Base-by-base conservation (phyloP, 2,113 vertebrate genomes). In the Muntiacus muntjak region DNA sequence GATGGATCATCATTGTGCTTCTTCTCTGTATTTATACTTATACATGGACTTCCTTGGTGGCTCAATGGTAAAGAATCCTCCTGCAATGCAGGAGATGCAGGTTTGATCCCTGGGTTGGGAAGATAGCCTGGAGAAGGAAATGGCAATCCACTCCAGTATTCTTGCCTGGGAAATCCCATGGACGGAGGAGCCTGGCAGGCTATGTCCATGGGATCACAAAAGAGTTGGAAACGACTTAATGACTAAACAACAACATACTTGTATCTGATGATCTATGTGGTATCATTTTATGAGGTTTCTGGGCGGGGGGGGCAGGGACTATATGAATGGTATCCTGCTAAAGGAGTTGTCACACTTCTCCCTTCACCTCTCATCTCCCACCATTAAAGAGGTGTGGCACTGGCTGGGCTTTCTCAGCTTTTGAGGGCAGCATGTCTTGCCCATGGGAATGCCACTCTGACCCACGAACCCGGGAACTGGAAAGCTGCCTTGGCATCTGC, bases 381-480 rank as follows among this genome's bases (percentile, higher is more conserved):
- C 82, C 23, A 16, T 55, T 17, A 12, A 43, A 23, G 36, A 85
- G 83, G 45, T 1, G 8, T 28, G n/a, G 83, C 36, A 57, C 55
- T 60, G 62, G 62, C 62, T 64, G 62, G 62, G 43, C 43, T n/a
- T 87, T 60, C 60, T 50, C 16, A 30, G 21, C 43, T n/a, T 36
- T 62, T 8, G 40, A 47, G 60, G 40, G 17, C 40, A 33, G 28
- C 43, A 23, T 21, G 11, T 13, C 12, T 28, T 23, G 43, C 57
- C 17, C 57, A 21, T 15, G 57, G 28, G 40, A 47, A 30, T 7
- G 40, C 17, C 0, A 11, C 84, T 62, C 28, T 62, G 84, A 30
- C 11, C 28, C 40, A 60, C 2, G 0, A 5, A 19, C 19, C 1
- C 3, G 9, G 36, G 58, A 13, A 30, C 0, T 3, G 1, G 57